phyloP scores from a whole-genome alignment of 2,113 vertebrate species.

The Turnix velox region DNA sequence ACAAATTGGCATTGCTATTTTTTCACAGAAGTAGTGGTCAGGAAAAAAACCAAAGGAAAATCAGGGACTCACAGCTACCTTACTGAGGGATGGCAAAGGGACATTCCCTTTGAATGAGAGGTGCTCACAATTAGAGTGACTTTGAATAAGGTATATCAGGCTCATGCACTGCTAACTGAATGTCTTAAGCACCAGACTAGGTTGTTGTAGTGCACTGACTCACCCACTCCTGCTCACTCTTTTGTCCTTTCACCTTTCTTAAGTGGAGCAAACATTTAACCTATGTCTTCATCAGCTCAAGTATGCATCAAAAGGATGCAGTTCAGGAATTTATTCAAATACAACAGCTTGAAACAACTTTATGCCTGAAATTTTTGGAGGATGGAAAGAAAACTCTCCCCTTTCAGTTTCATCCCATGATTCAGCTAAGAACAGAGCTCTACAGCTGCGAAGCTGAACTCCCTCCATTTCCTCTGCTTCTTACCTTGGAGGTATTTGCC shows the following conservation, averaged over 20 bases:
- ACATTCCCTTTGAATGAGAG: background rate
- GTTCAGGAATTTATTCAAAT: background rate
- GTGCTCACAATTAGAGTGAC: background rate
- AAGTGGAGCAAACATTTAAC: background rate
- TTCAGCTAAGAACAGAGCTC: background rate
- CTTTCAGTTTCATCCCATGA: background rate
- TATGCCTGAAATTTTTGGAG: background rate
- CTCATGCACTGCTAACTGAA: background rate
- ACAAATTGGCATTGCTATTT: background rate
- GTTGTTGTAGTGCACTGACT: background rate
- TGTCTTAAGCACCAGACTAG: background rate
- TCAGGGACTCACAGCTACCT: background rate
- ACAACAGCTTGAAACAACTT: background rate
- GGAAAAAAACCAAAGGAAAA: background rate
- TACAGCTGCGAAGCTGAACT: background rate
- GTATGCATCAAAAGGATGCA: background rate
- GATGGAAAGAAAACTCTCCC: background rate
- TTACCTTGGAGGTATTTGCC: background rate
- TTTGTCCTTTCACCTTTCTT: background rate
- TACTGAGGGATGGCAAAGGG: background rate
- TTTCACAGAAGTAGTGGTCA: background rate
- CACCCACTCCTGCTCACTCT: background rate
- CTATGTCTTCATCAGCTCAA: background rate
- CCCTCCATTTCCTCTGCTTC: background rate
- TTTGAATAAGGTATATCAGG: background rate